A percentile compares a stretch with the other conserved stretches of the same genome.
Conservation (phyloP, 2,797 vertebrate genomes). For the Helicolenus hilgendorfi region DNA sequence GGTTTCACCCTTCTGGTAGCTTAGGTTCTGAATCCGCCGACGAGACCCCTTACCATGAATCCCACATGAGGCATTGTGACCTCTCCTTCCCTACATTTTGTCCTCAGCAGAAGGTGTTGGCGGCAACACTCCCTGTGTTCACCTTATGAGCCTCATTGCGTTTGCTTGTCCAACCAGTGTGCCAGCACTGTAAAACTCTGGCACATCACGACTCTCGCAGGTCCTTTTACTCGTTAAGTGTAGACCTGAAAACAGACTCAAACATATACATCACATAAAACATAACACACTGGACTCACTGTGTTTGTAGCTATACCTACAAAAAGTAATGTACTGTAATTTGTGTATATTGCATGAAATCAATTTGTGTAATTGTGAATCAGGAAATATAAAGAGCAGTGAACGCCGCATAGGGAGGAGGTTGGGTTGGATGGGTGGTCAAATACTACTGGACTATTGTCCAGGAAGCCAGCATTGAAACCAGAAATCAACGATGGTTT, state of each 20-base stretch:
- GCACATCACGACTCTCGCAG: neutral
- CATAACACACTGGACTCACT: too few species aligned
- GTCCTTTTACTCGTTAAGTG: neutral
- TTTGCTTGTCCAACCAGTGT: neutral
- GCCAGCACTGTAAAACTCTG: neutral
- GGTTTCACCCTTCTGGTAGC: neutral
- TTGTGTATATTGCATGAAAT: too few species aligned
- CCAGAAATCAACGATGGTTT: rapidly evolving
- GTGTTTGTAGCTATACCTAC: too few species aligned
- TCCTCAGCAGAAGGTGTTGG: neutral
- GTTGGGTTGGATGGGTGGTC: too few species aligned
- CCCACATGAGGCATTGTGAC: neutral
- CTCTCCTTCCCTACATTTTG: neutral
- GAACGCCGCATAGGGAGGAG: too few species aligned
- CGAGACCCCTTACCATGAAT: neutral
- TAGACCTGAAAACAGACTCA: neutral
- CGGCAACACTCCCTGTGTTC: neutral
- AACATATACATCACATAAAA: too few species aligned
- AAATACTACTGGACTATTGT: rapidly evolving
- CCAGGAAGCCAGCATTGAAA: too few species aligned
- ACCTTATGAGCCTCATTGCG: neutral
- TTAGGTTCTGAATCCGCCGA: neutral
- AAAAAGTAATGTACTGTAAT: too few species aligned
- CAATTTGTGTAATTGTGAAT: too few species aligned
- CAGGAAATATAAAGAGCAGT: too few species aligned